Conservation (phyloP, 2,113 vertebrate species). For the Seriola aureovittata region DNA sequence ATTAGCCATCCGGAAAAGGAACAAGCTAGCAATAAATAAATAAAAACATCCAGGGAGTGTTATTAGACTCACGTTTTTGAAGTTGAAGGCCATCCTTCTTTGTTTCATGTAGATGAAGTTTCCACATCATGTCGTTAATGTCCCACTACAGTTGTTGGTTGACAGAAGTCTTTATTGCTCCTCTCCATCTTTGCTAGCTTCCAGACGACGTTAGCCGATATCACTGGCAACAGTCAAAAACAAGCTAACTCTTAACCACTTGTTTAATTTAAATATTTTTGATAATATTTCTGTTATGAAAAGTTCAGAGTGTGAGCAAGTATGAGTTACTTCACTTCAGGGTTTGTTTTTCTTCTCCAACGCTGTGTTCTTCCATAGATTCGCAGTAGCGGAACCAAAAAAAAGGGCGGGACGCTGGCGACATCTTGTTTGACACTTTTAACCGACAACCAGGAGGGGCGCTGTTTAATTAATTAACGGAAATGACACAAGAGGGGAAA, state of each 20-base stretch:
- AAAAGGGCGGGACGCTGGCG: too few species aligned
- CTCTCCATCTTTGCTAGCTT: background rate
- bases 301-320: too few species aligned
- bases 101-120: background rate
- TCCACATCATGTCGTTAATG: background rate
- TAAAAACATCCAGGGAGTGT: background rate
- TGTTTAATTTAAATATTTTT: too few species aligned
- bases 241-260: too few species aligned
- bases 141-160: background rate
- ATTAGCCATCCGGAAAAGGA: background rate
- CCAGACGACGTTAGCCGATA: too few species aligned
- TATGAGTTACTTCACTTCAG: too few species aligned
- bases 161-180: background rate
- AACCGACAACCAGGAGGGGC: slow-evolving; percentile 5
- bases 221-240: too few species aligned
- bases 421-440: too few species aligned
- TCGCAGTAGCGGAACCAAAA: too few species aligned
- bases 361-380: too few species aligned
- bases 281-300: too few species aligned
- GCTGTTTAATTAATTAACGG: background rate
- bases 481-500: background rate
- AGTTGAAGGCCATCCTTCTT: background rate
- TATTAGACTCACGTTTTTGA: background rate
- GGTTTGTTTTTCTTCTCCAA: too few species aligned
- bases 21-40: background rate